Evolutionary conservation across 2,888 invertebrate genomes (phyloP).

Genomic region (Melitaea athalia): DNA sequence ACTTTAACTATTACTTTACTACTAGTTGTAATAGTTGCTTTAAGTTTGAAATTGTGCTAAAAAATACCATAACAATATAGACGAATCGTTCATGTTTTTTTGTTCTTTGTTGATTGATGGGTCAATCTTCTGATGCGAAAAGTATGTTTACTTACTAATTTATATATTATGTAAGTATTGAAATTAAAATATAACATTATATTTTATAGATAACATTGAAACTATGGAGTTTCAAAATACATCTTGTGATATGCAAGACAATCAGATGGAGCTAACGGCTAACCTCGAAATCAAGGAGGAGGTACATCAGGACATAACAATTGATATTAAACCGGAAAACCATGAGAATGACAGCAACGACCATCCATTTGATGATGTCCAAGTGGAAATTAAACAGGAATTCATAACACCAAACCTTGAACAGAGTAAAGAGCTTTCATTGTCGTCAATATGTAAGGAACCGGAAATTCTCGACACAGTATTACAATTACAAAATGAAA

Average conservation of each 20-base stretch:
- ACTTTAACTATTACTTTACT: too few species aligned
- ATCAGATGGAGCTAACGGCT: conserved; percentile 5
- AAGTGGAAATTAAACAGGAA: conserved; percentile 28
- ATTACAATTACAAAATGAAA: conserved; percentile 19
- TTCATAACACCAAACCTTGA: conserved; percentile 27
- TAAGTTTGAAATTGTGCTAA: too few species aligned
- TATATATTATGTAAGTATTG: too few species aligned
- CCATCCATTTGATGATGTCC: conserved; percentile 23
- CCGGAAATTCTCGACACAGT: conserved; percentile 20
- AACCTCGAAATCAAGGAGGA: conserved; percentile 32
- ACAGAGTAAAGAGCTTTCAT: conserved; percentile 15
- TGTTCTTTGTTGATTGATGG: too few species aligned
- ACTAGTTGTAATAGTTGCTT: too few species aligned
- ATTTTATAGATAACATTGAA: background rate
- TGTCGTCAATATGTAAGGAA: conserved; percentile 15
- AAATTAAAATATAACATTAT: too few species aligned
- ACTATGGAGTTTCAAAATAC: conserved; percentile 11
- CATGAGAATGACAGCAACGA: conserved; percentile 15
- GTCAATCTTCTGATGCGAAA: too few species aligned
- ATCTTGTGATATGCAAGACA: background rate
- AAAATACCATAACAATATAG: too few species aligned
- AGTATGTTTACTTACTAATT: too few species aligned
- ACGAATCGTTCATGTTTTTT: too few species aligned
- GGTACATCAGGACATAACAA: conserved; percentile 15
- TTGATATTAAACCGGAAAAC: conserved; percentile 26